These are phyloP conservation scores for Corynorhinus townsendii DNA, from an alignment of 2,113 vertebrate genomes.

Conservation along the genomic window DNA sequence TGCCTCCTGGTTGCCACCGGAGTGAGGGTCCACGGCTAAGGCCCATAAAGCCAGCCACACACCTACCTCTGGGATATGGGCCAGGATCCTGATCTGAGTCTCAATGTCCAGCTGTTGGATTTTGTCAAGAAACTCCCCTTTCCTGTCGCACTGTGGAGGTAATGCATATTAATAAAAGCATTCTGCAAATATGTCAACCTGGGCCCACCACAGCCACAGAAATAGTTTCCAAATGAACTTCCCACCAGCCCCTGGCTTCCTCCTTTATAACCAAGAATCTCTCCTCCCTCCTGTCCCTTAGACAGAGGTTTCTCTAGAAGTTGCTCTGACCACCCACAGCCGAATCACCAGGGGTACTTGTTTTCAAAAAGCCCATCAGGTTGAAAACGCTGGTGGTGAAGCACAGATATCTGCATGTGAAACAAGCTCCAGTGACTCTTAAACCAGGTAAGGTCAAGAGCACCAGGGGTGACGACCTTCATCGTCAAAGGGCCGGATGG, in stretches of 20 bases:
- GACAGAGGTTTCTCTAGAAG: neutral
- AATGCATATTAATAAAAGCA: neutral
- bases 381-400: neutral
- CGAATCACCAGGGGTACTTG: neutral
- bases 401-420: neutral
- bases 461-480: neutral
- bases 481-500: neutral
- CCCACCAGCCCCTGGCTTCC: neutral
- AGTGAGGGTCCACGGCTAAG: fast-evolving
- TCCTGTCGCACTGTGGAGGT: constrained; percentile 90
- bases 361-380: neutral
- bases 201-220: neutral
- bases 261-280: neutral
- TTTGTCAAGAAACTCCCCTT: constrained; percentile 97
- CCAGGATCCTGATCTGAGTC: constrained; percentile 95
- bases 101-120: constrained; percentile 98
- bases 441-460: neutral
- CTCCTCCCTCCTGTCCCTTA: no score
- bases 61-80: constrained; percentile 95
- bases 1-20: neutral
- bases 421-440: neutral
- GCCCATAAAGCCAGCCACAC: neutral
- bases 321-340: neutral
- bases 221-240: neutral
- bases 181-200: neutral